Conservation (phyloP, 2,797 vertebrate genomes). For the Sebastes hubbsi region DNA sequence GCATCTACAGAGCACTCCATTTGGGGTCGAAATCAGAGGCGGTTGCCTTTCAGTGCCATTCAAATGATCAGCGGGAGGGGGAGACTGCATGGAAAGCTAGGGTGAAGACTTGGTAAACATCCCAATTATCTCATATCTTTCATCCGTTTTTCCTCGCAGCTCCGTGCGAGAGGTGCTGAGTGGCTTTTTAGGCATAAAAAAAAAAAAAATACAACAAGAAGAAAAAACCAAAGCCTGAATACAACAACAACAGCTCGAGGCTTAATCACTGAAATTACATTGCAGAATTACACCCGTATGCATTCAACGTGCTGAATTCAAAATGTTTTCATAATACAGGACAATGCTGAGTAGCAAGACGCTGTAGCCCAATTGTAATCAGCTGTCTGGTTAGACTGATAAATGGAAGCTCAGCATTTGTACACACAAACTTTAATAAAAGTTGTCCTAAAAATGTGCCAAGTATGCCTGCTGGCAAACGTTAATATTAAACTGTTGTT, state of each 20-base stretch:
- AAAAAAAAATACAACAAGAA: slow-evolving; percentile 11
- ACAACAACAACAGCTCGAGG: slow-evolving; percentile 46
- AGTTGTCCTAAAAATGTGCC: slow-evolving; percentile 24
- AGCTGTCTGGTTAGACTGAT: slow-evolving; percentile 50
- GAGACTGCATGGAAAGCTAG: slow-evolving; percentile 41
- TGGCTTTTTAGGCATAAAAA: slow-evolving; percentile 31
- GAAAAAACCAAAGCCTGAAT: background rate
- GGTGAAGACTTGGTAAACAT: slow-evolving; percentile 66
- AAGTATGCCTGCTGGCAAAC: slow-evolving; percentile 27
- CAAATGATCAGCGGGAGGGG: slow-evolving; percentile 62
- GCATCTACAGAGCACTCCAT: slow-evolving; percentile 67
- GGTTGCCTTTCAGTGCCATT: slow-evolving; percentile 64
- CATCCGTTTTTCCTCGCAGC: slow-evolving; percentile 46
- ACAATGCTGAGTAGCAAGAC: slow-evolving; percentile 6
- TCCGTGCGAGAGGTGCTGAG: slow-evolving; percentile 4
- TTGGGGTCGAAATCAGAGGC: slow-evolving; percentile 69
- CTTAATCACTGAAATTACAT: slow-evolving; percentile 54
- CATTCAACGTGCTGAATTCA: slow-evolving; percentile 24
- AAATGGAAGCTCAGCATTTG: slow-evolving; percentile 39
- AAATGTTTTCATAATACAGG: slow-evolving; percentile 31
- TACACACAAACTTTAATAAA: slow-evolving; percentile 41
- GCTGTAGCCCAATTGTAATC: slow-evolving; percentile 43
- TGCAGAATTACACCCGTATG: slow-evolving; percentile 28
- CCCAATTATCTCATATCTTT: slow-evolving; percentile 64
- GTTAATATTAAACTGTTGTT: slow-evolving; percentile 7